These are phyloP conservation scores for Scomber colias DNA, from an alignment of 2,113 vertebrate species.

Conservation along the genomic window DNA sequence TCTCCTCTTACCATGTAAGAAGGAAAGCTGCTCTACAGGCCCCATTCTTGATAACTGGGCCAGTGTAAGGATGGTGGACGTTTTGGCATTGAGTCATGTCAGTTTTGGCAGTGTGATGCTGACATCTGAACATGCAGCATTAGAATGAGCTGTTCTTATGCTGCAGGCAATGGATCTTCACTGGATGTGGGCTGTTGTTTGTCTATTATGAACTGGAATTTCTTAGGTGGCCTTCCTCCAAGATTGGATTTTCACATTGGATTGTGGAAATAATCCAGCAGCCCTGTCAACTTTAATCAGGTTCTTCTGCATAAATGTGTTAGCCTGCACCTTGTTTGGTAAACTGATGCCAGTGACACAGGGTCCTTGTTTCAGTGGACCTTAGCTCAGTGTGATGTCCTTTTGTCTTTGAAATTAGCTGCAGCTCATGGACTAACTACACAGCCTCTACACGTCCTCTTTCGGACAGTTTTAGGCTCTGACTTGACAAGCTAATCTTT, in stretches of 20 bases:
- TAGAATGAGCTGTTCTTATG: conserved; percentile 5
- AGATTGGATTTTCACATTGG: not conserved
- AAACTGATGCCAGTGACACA: not conserved
- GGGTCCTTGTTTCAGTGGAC: not conserved
- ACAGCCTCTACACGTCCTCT: conserved; percentile 17
- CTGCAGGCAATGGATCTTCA: conserved; percentile 39
- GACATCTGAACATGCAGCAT: conserved; percentile 39
- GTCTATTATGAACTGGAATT: not conserved
- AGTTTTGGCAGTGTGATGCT: conserved; percentile 54
- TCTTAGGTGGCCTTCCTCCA: not conserved
- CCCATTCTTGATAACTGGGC: not conserved
- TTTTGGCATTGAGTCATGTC: conserved; percentile 33
- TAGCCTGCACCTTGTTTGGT: not conserved
- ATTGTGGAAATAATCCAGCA: not conserved
- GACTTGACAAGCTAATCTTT: not conserved
- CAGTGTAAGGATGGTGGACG: not conserved
- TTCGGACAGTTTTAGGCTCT: not conserved
- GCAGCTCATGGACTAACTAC: not conserved
- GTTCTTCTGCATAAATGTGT: not conserved
- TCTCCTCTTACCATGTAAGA: not conserved
- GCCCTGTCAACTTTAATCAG: not conserved
- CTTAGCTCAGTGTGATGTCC: not conserved
- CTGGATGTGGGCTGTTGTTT: not conserved
- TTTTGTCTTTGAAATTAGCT: not conserved
- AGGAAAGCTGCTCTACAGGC: not conserved